Evolutionary conservation across 2,888 invertebrate genomes (phyloP), one percentile per base, ranked within the genome.

Genomic region (Cryptus viduatorius): DNA sequence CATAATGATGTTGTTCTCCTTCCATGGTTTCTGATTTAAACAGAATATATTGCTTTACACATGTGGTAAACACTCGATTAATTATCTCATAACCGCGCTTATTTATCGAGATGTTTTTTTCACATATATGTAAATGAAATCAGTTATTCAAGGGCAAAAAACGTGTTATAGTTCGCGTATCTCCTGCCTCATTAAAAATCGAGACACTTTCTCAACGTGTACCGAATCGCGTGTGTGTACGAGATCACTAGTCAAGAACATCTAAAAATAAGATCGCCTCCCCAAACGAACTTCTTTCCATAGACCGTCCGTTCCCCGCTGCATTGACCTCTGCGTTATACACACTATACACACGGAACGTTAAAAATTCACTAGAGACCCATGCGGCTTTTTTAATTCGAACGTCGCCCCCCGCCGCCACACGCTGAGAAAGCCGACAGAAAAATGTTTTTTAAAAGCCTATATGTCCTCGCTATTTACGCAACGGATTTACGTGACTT

Each of bases 1-100:
- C 92, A 69, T 94, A 93, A 71, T 91, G 91, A 86, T 90, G 90
- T 19, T 85, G 88, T 48, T 93, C 93, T 37, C 86, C 87, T 69
- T 93, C 93, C 93, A 93, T 93, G 59, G 78, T 88, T 37, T 89
- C 19, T 24, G n/a, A 29, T 61, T 64, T 12, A 19, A 82, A 73
- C 50, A n/a, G 59, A 64, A 79, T 44, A 61, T 37, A 46, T n/a
- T 10, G 19, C 8, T 80, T 56, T 14, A 14, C 24, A 24, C 65
- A 42, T 10, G 2, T 0, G 16, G 10, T 3, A 12, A n/a, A 4
- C 14, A 16, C 42, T 42, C 42, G 37, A 8, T 5, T 16, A 42
- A 37, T 65, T 42, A 42, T 65, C 42, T 29, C 31, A 61, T 4
- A n/a, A n/a, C 4, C 14, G 14, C 1, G 29, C 1, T 61, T 37